Conservation (phyloP, 2,888 invertebrate genomes). For the Patella depressa region DNA sequence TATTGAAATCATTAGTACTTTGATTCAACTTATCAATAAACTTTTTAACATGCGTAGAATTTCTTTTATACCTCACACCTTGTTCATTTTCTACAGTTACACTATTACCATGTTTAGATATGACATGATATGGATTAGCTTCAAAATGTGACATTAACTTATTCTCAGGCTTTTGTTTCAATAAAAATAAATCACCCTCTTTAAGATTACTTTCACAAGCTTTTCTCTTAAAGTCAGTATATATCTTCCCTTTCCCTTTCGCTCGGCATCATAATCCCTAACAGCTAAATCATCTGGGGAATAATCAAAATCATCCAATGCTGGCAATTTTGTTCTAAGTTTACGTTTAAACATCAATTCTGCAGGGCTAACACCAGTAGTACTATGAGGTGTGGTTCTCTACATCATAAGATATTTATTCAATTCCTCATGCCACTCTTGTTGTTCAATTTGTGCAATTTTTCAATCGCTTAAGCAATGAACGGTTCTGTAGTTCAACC, state of each 20-base stretch:
- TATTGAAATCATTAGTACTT: background rate
- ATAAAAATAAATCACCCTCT: slow-evolving; percentile 20
- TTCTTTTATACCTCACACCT: background rate
- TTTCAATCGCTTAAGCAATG: too few species aligned
- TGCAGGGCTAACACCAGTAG: slow-evolving; percentile 32
- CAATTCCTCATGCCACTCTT: slow-evolving; percentile 25
- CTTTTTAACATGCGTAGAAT: background rate
- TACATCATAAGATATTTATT: slow-evolving; percentile 26
- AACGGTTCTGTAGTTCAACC: too few species aligned
- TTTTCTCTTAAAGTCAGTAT: slow-evolving; percentile 17
- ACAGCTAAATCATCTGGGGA: slow-evolving; percentile 5
- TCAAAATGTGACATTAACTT: background rate
- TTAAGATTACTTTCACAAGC: slow-evolving; percentile 12
- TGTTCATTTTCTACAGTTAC: background rate
- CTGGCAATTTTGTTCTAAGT: too few species aligned
- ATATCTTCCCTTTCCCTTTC: slow-evolving; percentile 20
- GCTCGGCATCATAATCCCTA: slow-evolving; percentile 21
- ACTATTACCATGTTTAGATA: background rate
- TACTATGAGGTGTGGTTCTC: slow-evolving; percentile 30
- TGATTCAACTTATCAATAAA: background rate
- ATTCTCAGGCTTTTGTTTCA: slow-evolving; percentile 13
- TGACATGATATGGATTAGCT: background rate
- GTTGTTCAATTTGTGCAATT: slow-evolving; percentile 26
- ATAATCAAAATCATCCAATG: too few species aligned
- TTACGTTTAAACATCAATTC: slow-evolving; percentile 26